Base-by-base conservation (phyloP, 2,113 vertebrate genomes). In the Prolemur simus region DNA sequence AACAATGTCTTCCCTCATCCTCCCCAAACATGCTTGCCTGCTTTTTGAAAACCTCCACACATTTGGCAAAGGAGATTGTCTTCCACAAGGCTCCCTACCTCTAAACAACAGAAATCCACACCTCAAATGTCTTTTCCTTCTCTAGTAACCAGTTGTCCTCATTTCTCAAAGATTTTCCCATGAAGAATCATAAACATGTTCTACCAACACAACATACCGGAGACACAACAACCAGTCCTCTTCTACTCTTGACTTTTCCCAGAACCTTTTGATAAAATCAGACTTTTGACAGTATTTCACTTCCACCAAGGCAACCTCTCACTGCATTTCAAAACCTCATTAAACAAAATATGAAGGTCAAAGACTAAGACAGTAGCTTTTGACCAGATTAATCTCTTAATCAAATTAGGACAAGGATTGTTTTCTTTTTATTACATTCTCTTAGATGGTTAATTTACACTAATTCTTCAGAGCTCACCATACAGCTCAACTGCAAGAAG, bases 301-400 rank as follows among this genome's bases (percentile, higher is more conserved):
- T 91, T 47, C 37, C 8, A 87, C 47, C 77, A 82, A 37, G 56
- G 73, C n/a, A 96, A 93, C 9, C 42, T 95, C 39, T 60, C 47
- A 63, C 20, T 27, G 18, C 0, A 68, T 80, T 96, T 86, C 64
- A 89, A 95, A 89, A 91, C 11, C 54, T 56, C 77, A 85, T 37
- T 77, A 69, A 87, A 47, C 32, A 58, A 97, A 95, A 81, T 64
- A 86, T 6, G 54, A 63, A 94, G 23, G 58, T 34, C 23, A 27
- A 87, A 91, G 66, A 95, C 42, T 63, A 87, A 92, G n/a, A 42
- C 5, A 77, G 39, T 39, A 45, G 73, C 3, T 85, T 71, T 63
- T 49, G 94, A 64, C 47, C 45, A 91, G 56, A 34, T 78, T 91
- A 76, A 95, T 49, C 32, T 84, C 71, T 73, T 25, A 93, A 94